Base-by-base conservation (phyloP, 2,888 invertebrate genomes). In the Aspidiotus destructor region DNA sequence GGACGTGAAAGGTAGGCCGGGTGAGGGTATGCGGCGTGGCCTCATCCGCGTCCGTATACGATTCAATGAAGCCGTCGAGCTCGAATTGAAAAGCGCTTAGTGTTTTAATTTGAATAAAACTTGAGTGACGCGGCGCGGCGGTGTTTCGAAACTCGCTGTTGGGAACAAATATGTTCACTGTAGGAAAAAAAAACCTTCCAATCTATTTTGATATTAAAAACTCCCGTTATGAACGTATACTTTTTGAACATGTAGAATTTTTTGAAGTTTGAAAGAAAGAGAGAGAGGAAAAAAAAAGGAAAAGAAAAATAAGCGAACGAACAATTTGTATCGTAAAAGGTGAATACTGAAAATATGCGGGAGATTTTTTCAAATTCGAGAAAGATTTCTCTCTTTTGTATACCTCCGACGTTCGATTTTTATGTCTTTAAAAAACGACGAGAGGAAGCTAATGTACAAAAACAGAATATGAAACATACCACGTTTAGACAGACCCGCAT, bases 41-140 rank as follows among this genome's bases (percentile, higher is more conserved):
- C 57, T 55, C 64, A 57, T 64, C 28, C 28, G 28, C 54, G 57
- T 67, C 58, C 67, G 67, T 58, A n/a, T n/a, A 67, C 68, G 60
- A 53, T 68, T 68, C 61, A 60, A 61, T 68, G 61, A 57, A 71
- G 69, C 70, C 71, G 70, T 68, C 67, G 68, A 44, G 70, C 69
- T 70, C 70, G 69, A 72, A 72, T 72, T 70, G 72, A 71, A 71
- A 71, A 71, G 70, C 71, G 71, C 70, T 71, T 71, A 71, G 70
- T 55, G 70, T 70, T 71, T 71, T 71, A 71, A 71, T 71, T 71
- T 71, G 67, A 71, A 71, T 70, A 70, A 70, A 70, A 69, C 28
- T 28, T 28, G 28, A 28, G 28, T 28, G 28, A 28, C 28, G 28
- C 28, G 69, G 62, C 68, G 70, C 57, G 52, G 52, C 67, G 48